Evolutionary conservation across 2,113 vertebrate species (phyloP), one percentile per base, ranked within the genome.

Genomic region (Brachypteracias leptosomus): DNA sequence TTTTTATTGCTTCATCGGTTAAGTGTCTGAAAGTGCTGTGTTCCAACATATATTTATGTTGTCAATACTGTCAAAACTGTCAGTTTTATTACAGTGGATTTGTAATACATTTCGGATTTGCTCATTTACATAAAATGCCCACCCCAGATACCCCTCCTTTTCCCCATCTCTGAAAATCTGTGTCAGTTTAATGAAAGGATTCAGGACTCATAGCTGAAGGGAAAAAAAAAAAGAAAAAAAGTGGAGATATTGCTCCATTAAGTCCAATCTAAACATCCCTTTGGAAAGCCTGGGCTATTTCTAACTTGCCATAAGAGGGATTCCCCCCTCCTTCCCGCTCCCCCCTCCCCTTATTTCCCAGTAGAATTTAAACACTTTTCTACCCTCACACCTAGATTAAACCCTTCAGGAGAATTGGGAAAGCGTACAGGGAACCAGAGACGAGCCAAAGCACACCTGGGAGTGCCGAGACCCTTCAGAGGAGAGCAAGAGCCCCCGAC

Each of bases 11-110:
- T 97, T 98, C 97, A 98, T 98, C 97, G 97, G 98, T 98, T 98
- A 98, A 98, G 97, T 98, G 98, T 98, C 98, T 98, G 97, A 97
- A 98, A 98, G 96, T 98, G 98, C 97, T 91, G 96, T 97, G 98
- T 98, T 98, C 97, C 98, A 98, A 98, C 97, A 97, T 98, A 97
- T 98, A 98, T 98, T 98, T 98, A 98, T 97, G 97, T 98, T 97
- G 97, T 98, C 98, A 97, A 98, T 98, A 97, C 96, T 98, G 98
- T 98, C 98, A 98, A 97, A 98, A 98, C 97, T 98, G 98, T 98
- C 98, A 98, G 91, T 97, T 98, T 98, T 98, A 98, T 98, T 97
- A 96, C 96, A 90, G 96, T 59, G 95, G 97, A 97, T 98, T 97
- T 98, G 97, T 97, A 97, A 97, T 98, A 97, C 97, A 96, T 97